phyloP scores from a whole-genome alignment of 2,797 vertebrate genomes.

The Taenioides sp. region DNA sequence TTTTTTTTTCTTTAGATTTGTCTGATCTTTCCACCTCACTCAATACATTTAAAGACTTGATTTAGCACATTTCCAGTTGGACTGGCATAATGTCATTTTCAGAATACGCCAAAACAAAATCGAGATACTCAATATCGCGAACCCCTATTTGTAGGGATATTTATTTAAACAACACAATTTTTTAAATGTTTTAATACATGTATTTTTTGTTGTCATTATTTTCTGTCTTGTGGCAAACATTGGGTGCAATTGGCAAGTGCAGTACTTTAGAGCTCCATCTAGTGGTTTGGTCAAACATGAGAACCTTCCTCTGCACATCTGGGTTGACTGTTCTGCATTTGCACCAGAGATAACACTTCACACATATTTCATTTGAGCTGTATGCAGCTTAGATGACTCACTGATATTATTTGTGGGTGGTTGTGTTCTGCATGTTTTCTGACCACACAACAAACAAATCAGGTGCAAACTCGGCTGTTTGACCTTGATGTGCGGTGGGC shows the following conservation, averaged over 20 bases:
- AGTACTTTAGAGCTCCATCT: conserved; percentile 1
- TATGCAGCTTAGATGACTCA: neutral
- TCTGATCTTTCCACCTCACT: no score
- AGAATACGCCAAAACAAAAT: no score
- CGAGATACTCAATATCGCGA: no score
- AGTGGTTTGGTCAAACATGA: neutral
- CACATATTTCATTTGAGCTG: neutral
- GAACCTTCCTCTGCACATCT: neutral
- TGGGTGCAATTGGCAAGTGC: neutral
- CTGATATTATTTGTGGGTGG: neutral
- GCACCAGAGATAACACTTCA: neutral
- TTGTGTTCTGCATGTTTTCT: neutral
- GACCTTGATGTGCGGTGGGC: conserved; percentile 30
- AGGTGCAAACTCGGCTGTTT: conserved; percentile 3
- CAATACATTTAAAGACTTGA: no score
- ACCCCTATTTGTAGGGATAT: no score
- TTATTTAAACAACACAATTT: no score
- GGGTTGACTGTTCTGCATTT: neutral
- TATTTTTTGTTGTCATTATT: neutral
- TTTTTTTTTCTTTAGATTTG: no score
- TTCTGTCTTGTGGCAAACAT: neutral
- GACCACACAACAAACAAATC: neutral
- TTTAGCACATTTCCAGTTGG: no score
- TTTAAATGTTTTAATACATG: no score
- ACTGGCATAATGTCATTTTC: no score